Evolutionary conservation across 2,888 invertebrate genomes (phyloP).

Genomic region (Apotomis betuletana): DNA sequence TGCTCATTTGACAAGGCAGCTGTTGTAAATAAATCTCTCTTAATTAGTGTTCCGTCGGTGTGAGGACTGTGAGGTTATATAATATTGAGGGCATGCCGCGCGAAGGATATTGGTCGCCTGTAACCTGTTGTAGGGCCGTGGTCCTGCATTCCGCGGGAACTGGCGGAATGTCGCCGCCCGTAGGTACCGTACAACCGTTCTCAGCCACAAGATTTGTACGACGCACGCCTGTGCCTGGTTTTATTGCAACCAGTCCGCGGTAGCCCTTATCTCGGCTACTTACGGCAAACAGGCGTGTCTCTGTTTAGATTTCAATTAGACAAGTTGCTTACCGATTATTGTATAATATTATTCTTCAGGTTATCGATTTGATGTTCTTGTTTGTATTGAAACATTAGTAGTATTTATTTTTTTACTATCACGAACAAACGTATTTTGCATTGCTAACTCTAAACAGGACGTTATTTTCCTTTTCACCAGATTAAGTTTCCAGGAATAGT

Average conservation of each 20-base stretch:
- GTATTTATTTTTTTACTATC: no score
- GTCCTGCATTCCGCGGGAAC: slow-evolving; percentile 73
- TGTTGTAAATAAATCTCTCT: slow-evolving; percentile 66
- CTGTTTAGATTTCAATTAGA: slow-evolving; percentile 38
- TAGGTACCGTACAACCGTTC: slow-evolving; percentile 76
- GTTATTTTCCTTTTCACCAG: no score
- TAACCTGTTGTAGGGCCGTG: slow-evolving; percentile 78
- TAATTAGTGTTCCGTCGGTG: slow-evolving; percentile 46
- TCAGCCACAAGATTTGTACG: slow-evolving; percentile 77
- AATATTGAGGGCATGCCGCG: slow-evolving; percentile 64
- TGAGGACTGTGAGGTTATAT: slow-evolving; percentile 65
- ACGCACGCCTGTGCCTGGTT: slow-evolving; percentile 67
- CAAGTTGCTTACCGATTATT: neutral
- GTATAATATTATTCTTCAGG: neutral
- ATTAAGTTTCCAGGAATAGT: no score
- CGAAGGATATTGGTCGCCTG: slow-evolving; percentile 64
- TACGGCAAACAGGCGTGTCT: slow-evolving; percentile 41
- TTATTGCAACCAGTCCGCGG: slow-evolving; percentile 68
- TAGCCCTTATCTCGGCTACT: slow-evolving; percentile 71
- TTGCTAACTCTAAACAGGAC: no score
- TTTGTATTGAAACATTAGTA: no score
- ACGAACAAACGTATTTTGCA: no score
- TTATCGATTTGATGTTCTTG: no score
- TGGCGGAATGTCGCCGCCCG: slow-evolving; percentile 74
- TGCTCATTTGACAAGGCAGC: slow-evolving; percentile 61